Percentiles rank a stretch among this genome's conserved stretches.
These are phyloP conservation scores for Amphimallon solstitiale DNA, from an alignment of 2,888 invertebrate species.

Conservation along the genomic window DNA sequence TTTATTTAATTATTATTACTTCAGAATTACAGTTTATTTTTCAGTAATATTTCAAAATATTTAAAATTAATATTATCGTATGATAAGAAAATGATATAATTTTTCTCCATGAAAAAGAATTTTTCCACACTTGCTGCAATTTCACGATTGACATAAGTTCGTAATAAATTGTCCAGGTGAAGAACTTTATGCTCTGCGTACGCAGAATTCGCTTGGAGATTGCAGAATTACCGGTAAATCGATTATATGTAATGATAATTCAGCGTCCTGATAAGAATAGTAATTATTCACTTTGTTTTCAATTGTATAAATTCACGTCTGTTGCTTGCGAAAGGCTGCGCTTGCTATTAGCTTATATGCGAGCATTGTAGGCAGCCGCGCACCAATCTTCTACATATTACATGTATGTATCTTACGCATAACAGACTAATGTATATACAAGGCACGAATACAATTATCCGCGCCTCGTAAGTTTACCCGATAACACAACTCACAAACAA, in stretches of 20 bases:
- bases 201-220: background rate
- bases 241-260: constrained; percentile 28
- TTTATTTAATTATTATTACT: too few relatives aligned
- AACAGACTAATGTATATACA: background rate
- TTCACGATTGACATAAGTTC: too few relatives aligned
- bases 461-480: constrained; percentile 20
- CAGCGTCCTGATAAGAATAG: constrained; percentile 17
- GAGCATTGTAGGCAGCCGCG: constrained; percentile 10
- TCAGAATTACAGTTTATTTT: too few relatives aligned
- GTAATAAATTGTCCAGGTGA: too few relatives aligned
- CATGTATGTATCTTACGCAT: background rate
- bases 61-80: too few relatives aligned
- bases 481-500: constrained; percentile 32
- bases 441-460: constrained; percentile 30
- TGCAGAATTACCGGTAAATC: constrained; percentile 12
- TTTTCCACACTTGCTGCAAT: too few relatives aligned
- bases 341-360: too few relatives aligned
- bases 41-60: too few relatives aligned
- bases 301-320: constrained; percentile 24
- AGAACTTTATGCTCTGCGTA: too few relatives aligned
- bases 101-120: too few relatives aligned
- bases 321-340: constrained; percentile 3
- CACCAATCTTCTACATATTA: background rate
- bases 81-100: too few relatives aligned
- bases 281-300: constrained; percentile 32